Evolutionary conservation across 2,113 vertebrate genomes (phyloP).

Genomic region (Nothocercus nigrocapillus): DNA sequence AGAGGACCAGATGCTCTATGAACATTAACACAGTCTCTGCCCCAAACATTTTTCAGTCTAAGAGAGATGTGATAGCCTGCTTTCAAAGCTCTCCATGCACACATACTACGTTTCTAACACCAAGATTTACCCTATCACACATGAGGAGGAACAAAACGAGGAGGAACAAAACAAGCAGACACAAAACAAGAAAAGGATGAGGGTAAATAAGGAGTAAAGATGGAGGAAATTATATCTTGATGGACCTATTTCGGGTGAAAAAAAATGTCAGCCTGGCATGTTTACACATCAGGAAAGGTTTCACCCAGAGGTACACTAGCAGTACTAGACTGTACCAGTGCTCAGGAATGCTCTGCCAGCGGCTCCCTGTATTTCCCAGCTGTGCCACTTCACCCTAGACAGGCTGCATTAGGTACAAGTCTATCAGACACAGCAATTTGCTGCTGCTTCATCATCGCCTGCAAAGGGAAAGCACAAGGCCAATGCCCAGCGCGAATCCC

Average conservation of each 20-base stretch:
- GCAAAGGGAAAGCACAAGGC: neutral
- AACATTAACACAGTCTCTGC: slow-evolving; percentile 1
- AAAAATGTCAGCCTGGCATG: neutral
- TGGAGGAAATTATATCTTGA: rapidly evolving
- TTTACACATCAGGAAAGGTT: neutral
- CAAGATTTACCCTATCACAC: neutral
- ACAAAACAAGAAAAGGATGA: neutral
- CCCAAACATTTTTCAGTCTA: neutral
- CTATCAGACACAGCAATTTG: neutral
- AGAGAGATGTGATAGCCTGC: neutral
- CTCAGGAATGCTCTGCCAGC: neutral
- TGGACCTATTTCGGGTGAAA: neutral
- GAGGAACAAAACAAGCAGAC: neutral
- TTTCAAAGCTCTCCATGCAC: neutral
- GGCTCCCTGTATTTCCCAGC: neutral
- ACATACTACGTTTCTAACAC: rapidly evolving
- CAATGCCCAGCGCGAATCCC: rapidly evolving
- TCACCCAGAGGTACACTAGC: rapidly evolving
- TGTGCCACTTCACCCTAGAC: neutral
- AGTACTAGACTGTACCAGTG: rapidly evolving
- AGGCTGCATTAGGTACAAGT: rapidly evolving
- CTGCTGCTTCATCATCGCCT: neutral
- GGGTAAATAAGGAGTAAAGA: rapidly evolving
- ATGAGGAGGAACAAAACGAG: neutral
- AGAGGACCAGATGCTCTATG: slow-evolving; percentile 53